Evolutionary conservation across 2,888 invertebrate species (phyloP).

Genomic region (Mesochorus sp.): DNA sequence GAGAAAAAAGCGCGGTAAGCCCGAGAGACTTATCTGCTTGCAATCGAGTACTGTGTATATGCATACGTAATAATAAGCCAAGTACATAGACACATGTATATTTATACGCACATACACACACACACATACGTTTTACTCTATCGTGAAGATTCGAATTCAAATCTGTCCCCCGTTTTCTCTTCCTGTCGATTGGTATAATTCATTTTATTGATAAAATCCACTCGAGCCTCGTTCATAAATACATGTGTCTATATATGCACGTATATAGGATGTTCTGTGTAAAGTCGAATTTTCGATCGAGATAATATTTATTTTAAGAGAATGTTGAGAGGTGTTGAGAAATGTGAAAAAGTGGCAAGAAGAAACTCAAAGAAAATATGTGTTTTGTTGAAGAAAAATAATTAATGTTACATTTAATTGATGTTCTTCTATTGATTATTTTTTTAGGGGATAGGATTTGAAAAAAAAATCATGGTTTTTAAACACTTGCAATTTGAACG

Average conservation of each 20-base stretch:
- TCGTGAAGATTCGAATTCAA: conserved; percentile 27
- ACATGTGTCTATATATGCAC: neutral
- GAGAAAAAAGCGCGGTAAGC: conserved; percentile 45
- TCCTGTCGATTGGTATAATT: conserved; percentile 35
- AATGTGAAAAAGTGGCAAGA: no score
- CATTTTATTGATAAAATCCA: conserved; percentile 41
- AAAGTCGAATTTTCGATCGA: no score
- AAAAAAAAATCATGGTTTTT: no score
- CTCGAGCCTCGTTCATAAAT: neutral
- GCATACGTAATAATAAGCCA: conserved; percentile 54
- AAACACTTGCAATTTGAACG: no score
- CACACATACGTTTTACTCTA: neutral
- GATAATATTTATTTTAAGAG: no score
- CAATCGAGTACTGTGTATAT: conserved; percentile 51
- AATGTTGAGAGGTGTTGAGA: no score
- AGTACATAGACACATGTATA: conserved; percentile 5
- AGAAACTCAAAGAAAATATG: no score
- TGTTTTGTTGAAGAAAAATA: no score
- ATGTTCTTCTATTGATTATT: no score
- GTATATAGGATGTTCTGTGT: neutral
- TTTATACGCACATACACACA: neutral
- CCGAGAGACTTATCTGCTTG: conserved; percentile 51
- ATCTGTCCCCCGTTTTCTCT: conserved; percentile 33
- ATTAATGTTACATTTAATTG: no score
- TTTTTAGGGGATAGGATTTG: no score